These are phyloP conservation scores for Anguilla pacifica DNA, from an alignment of 2,797 vertebrate genomes.

Conservation along the genomic window DNA sequence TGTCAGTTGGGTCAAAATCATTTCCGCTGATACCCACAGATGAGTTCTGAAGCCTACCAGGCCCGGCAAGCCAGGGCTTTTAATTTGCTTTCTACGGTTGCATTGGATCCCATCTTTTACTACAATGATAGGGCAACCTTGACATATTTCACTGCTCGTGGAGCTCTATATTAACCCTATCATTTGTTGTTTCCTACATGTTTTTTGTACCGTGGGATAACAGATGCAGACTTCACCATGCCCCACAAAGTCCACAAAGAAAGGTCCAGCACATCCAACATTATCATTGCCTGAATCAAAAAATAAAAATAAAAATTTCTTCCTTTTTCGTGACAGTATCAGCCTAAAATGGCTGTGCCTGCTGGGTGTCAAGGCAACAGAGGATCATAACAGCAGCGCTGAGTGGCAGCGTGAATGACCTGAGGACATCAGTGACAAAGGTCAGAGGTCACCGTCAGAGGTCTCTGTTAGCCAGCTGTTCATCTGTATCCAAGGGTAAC, in stretches of 20 bases:
- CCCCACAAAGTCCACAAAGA: neutral
- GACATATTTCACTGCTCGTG: constrained; percentile 36
- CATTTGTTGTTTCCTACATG: constrained; percentile 54
- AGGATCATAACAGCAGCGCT: neutral
- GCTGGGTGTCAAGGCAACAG: constrained; percentile 14
- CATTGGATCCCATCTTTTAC: constrained; percentile 48
- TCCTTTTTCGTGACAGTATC: neutral
- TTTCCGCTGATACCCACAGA: constrained; percentile 45
- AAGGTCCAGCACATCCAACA: constrained; percentile 20
- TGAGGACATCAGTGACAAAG: neutral
- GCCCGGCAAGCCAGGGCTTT: constrained; percentile 49
- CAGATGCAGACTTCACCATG: constrained; percentile 12
- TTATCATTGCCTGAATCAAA: neutral
- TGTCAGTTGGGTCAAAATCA: constrained; percentile 35
- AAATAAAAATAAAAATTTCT: neutral
- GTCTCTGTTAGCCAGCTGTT: neutral
- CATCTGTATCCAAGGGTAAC: neutral
- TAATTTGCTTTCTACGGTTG: constrained; percentile 60
- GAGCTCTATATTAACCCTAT: constrained; percentile 38
- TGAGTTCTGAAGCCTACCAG: constrained; percentile 62
- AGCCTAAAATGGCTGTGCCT: neutral
- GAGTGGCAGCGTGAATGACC: neutral
- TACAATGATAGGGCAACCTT: constrained; percentile 61
- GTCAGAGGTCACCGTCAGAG: constrained; percentile 2
- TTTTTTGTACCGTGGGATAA: constrained; percentile 33